Evolutionary conservation across 2,797 vertebrate genomes (phyloP), one percentile per base, ranked within the genome.

Genomic region (Cossypha caffra): DNA sequence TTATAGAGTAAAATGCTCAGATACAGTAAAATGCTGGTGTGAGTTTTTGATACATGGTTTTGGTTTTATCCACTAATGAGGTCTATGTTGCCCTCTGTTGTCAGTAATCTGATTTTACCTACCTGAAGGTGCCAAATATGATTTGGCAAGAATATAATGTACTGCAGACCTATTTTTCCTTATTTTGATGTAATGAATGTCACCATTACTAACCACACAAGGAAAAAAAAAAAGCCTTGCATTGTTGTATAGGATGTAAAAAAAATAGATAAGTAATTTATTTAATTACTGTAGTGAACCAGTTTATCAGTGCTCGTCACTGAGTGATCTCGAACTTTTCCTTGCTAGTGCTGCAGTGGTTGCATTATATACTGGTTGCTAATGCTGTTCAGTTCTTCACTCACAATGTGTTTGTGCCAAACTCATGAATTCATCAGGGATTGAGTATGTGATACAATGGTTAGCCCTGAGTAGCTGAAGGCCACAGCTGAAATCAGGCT

Each of bases 381-480:
- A 42, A 12, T 61, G 74, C 24, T 72, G n/a, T 37, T 63, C 73
- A 61, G 4, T 64, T 37, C 9, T 63, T 37, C 50, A 55, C 13
- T 75, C 2, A 4, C 25, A 10, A 11, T 18, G 9, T 68, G 11
- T 88, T 67, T 79, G 26, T 79, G 50, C 33, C 66, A 52, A 48
- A 21, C 23, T 50, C 13, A 10, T 0, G 1, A 71, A 40, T 80
- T 17, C 10, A 10, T 48, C 25, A n/a, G 8, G 29, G 35, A 15
- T 1, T 29, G 24, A 58, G 31, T 0, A 0, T 0, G 0, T 42
- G 24, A n/a, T 57, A 4, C 7, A 24, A 1, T 38, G 38, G 33
- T 37, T 54, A 52, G 43, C 16, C 11, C 24, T 59, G n/a, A 37
- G 33, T 42, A 48, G 13, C 38, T 43, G 38, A 25, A 62, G 15